phyloP scores from a whole-genome alignment of 2,797 vertebrate species.

The Sardinella longiceps region DNA sequence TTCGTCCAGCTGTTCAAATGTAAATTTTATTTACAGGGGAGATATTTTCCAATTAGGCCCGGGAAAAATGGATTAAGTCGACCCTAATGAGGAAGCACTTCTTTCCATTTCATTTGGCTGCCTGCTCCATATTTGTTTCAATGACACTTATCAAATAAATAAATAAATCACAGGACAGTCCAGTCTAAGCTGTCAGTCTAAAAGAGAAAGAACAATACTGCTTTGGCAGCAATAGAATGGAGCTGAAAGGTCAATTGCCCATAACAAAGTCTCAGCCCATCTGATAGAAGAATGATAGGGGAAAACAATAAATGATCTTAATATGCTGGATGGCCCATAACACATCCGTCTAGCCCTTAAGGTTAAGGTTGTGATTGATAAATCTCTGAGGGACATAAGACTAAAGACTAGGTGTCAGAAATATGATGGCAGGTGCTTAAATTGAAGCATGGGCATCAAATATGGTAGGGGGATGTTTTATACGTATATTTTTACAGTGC shows the following conservation, averaged over 20 bases:
- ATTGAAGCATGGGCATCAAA: neutral
- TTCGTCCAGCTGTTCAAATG: slow-evolving; percentile 74
- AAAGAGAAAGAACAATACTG: neutral
- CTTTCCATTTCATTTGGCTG: slow-evolving; percentile 12
- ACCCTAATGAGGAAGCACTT: neutral
- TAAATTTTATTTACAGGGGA: slow-evolving; percentile 69
- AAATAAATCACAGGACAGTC: neutral
- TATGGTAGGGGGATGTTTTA: neutral
- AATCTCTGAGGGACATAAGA: neutral
- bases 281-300: neutral
- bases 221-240: neutral
- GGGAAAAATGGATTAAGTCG: slow-evolving; percentile 67
- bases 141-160: neutral
- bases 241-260: neutral
- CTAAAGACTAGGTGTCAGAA: neutral
- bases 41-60: slow-evolving; percentile 70
- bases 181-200: neutral
- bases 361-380: neutral
- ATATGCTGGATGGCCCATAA: neutral
- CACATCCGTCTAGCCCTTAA: neutral
- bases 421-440: neutral
- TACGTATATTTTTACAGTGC: neutral
- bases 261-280: neutral
- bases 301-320: slow-evolving; percentile 13
- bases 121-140: neutral